These are phyloP conservation scores for Beroe ovata DNA, from an alignment of 37 sponge, comb jelly and placozoan genomes.

Conservation along the genomic window DNA sequence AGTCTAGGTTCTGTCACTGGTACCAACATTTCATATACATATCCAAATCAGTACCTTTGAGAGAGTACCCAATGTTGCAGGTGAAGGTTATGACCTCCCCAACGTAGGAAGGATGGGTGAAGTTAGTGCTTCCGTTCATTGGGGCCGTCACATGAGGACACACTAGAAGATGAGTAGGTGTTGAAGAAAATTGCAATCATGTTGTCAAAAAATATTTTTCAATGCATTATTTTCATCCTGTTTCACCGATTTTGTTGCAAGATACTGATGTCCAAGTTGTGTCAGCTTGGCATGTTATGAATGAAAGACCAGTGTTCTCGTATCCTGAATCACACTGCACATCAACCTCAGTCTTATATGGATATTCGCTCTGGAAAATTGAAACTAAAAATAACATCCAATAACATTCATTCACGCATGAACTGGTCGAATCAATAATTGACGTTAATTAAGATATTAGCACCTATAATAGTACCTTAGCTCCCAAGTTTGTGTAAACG, in stretches of 20 bases:
- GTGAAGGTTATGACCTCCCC: neutral
- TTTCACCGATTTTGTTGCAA: neutral
- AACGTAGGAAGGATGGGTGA: neutral
- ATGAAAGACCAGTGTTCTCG: neutral
- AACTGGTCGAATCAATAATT: neutral
- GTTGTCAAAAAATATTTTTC: too few relatives aligned
- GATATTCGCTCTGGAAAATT: neutral
- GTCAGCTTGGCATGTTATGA: neutral
- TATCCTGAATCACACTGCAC: neutral
- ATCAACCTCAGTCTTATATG: slow-evolving; percentile 7
- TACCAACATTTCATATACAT: too few relatives aligned
- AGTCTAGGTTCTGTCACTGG: too few relatives aligned
- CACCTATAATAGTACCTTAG: neutral
- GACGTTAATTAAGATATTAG: neutral
- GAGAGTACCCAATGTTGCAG: neutral
- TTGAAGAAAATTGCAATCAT: too few relatives aligned
- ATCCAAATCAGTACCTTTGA: neutral
- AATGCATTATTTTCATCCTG: too few relatives aligned
- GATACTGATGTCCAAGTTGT: neutral
- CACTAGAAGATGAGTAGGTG: too few relatives aligned
- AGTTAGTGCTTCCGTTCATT: neutral
- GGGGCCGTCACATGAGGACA: neutral
- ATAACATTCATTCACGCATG: neutral
- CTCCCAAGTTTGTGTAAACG: slow-evolving; percentile 1
- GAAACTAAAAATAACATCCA: too few relatives aligned